A percentile compares a stretch with the other conserved stretches of the same genome.
phyloP scores from a whole-genome alignment of 1,140 invertebrate genomes.

The Cydia fagiglandana region DNA sequence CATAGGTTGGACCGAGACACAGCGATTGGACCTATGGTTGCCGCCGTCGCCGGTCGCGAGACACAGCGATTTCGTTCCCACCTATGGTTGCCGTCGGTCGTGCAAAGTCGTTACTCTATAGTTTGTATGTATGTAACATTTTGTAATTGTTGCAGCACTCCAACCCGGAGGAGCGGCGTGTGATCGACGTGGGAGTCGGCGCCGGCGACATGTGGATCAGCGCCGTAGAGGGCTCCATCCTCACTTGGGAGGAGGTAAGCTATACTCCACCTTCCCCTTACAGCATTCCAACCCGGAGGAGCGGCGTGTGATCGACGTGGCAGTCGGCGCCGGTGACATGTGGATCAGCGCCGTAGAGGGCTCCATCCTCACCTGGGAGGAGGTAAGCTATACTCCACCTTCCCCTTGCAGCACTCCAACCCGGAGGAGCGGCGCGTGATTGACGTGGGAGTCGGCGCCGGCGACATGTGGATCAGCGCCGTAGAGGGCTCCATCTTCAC shows the following conservation, averaged over 20 bases:
- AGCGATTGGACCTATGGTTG: no score
- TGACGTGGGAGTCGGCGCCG: constrained; percentile 62
- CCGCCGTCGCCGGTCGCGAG: no score
- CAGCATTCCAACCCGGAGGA: constrained; percentile 45
- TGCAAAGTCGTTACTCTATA: no score
- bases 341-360: constrained; percentile 86
- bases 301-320: constrained; percentile 52
- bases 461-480: constrained; percentile 86
- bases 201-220: constrained; percentile 85
- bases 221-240: constrained; percentile 83
- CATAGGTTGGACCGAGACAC: no score
- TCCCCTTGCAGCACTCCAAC: no score
- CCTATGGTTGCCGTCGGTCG: no score
- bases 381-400: constrained; percentile 65
- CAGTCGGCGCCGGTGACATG: constrained; percentile 80
- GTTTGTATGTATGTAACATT: background rate
- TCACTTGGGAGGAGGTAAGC: constrained; percentile 83
- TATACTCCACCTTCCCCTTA: background rate
- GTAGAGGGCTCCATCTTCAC: constrained; percentile 83
- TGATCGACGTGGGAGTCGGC: constrained; percentile 58
- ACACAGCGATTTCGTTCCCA: no score
- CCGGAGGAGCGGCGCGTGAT: constrained; percentile 51
- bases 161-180: constrained; percentile 50
- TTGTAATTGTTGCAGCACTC: constrained; percentile 60
- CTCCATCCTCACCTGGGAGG: constrained; percentile 83